Base-by-base conservation (phyloP, 2,113 vertebrate genomes). In the Cheilinus undulatus region DNA sequence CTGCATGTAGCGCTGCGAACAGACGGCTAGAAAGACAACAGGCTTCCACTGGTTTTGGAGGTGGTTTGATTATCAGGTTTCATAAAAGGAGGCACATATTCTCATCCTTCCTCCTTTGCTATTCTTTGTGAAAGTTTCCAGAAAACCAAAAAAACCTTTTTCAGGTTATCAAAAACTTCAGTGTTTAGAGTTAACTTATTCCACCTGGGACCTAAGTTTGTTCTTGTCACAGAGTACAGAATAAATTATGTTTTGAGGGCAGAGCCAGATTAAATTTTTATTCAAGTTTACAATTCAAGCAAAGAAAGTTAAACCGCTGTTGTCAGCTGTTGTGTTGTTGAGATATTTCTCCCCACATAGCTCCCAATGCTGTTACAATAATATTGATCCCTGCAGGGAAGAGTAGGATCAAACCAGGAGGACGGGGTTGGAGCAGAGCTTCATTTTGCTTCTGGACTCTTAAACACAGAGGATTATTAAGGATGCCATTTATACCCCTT, bases 231-330 rank as follows among this genome's bases (percentile, higher is more conserved):
- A 4, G 63, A 62, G 28, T 4, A 23, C 48, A 34, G 57, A 73
- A 71, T 54, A 56, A 38, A 58, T 32, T 4, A 51, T 5, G 22
- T 52, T 48, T 50, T 27, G 9, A 77, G 53, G 43, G 14, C 49
- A 53, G 56, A 69, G 30, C 50, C 49, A 61, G 76, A 70, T 87
- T 28, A 84, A 83, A 73, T 48, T 71, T 85, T 61, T 40, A 69
- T 49, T 49, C n/a, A 75, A 76, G 78, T 79, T 52, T 51, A 73
- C 26, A 32, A 36, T 56, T 23, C 7, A 1, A 45, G 15, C 14
- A 22, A 38, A 14, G 24, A 53, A 26, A 22, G 3, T 17, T 49
- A 64, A 8, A 19, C 3, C 15, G 17, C 42, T 34, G 13, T 61
- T 34, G 26, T 50, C 11, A 15, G 20, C 15, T 30, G 42, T 22